Percentiles rank a stretch among this genome's conserved stretches.
Conservation (phyloP, 2,113 vertebrate species). For the Thryonomys swinderianus region DNA sequence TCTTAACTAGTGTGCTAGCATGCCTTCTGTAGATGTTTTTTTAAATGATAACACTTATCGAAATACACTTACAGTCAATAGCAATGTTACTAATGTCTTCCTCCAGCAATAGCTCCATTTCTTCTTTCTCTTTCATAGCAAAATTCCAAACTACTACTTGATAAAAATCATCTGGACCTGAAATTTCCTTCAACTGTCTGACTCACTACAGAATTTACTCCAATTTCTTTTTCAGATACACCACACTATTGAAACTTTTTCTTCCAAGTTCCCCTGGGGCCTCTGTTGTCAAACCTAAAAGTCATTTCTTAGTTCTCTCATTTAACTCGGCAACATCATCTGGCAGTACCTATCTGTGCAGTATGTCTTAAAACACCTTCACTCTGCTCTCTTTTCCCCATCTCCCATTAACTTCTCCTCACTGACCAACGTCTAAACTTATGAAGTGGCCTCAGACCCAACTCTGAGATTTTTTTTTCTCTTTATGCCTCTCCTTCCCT, state of each 20-base stretch:
- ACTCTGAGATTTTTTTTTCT: neutral
- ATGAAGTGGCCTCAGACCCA: neutral
- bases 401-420: neutral
- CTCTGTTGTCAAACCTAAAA: neutral
- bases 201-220: neutral
- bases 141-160: slow-evolving; percentile 1
- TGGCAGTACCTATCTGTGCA: neutral
- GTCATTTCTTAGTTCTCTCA: neutral
- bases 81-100: slow-evolving; percentile 1
- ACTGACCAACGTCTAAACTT: neutral
- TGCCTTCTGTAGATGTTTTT: slow-evolving; percentile 2
- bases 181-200: neutral
- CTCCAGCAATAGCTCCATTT: neutral
- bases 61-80: neutral
- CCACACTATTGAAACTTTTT: neutral
- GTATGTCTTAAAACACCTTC: neutral
- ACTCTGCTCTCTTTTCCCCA: neutral
- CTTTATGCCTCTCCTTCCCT: neutral
- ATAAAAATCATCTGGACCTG: neutral
- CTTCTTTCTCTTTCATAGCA: neutral
- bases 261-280: neutral
- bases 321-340: neutral
- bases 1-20: neutral
- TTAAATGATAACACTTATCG: slow-evolving; percentile 9
- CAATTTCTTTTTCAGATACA: neutral